Percentiles rank a stretch among this genome's conserved stretches.
Conservation (phyloP, 23 tunicate genomes). For the Styela clava region DNA sequence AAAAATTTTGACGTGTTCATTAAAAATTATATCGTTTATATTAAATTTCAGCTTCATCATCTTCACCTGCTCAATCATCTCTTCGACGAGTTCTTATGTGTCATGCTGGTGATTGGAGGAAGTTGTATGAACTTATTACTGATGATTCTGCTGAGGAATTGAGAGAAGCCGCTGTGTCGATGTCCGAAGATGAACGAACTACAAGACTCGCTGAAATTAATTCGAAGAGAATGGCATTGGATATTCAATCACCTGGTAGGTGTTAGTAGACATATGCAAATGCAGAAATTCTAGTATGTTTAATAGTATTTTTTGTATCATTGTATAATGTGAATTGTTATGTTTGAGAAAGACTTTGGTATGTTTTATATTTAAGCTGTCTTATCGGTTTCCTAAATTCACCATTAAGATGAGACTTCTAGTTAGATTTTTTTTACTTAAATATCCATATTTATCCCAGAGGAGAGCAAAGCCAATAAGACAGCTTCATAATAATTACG, state of each 20-base stretch:
- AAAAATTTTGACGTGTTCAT: no score
- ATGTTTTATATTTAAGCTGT: not conserved
- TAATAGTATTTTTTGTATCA: not conserved
- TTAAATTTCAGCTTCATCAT: slow-evolving; percentile 6
- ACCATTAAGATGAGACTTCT: no score
- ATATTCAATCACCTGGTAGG: slow-evolving; percentile 32
- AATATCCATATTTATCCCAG: no score
- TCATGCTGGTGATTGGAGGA: slow-evolving; percentile 64
- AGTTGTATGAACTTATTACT: slow-evolving; percentile 37
- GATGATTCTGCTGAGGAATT: slow-evolving; percentile 72
- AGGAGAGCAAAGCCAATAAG: no score
- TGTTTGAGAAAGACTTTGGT: not conserved
- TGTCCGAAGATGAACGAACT: slow-evolving; percentile 75
- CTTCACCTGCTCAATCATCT: slow-evolving; percentile 22
- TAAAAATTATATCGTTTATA: no score
- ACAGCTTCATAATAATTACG: no score
- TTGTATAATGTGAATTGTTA: not conserved
- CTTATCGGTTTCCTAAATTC: no score
- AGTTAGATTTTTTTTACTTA: no score
- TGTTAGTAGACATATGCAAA: no score
- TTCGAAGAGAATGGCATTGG: slow-evolving; percentile 46
- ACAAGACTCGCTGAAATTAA: slow-evolving; percentile 76
- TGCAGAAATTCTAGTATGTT: not conserved
- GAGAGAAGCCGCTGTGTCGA: slow-evolving; percentile 64
- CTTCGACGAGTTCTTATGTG: slow-evolving; percentile 29